phyloP scores from a whole-genome alignment of 2,113 vertebrate genomes.

The Maccullochella peelii region DNA sequence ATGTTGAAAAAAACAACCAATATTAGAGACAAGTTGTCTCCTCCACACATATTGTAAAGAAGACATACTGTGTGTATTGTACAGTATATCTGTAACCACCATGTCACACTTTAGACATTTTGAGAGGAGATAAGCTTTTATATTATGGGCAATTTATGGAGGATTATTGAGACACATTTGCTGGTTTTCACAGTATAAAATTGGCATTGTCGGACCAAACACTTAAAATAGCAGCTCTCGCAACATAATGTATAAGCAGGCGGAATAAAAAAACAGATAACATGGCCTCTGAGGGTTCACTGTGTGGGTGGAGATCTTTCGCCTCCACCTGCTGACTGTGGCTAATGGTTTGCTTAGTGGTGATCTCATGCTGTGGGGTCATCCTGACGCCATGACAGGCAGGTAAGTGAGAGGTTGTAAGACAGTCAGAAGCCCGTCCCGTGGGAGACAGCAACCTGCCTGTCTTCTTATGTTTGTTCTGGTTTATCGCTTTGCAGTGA shows the following conservation, averaged over 20 bases:
- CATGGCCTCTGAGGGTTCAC: conserved; percentile 48
- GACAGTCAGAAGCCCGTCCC: conserved; percentile 48
- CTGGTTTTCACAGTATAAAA: conserved; percentile 24
- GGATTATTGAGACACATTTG: conserved; percentile 20
- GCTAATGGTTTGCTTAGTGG: conserved; percentile 74
- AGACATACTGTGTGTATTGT: neutral
- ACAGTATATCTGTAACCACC: neutral
- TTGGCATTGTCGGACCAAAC: conserved; percentile 22
- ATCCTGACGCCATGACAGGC: conserved; percentile 54
- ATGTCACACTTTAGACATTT: neutral
- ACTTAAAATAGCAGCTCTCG: conserved; percentile 18
- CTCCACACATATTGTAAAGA: neutral
- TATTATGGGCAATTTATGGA: neutral
- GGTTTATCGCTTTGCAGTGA: conserved; percentile 67
- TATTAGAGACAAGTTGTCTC: neutral
- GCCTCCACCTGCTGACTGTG: conserved; percentile 66
- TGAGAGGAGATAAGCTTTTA: neutral
- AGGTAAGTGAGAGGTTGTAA: conserved; percentile 52
- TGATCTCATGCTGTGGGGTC: conserved; percentile 65
- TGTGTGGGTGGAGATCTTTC: conserved; percentile 64
- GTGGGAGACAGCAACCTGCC: conserved; percentile 58
- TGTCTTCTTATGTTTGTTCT: conserved; percentile 57
- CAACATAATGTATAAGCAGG: conserved; percentile 32
- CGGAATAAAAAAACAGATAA: conserved; percentile 46
- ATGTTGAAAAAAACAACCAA: conserved; percentile 9